Percentiles rank a stretch among this genome's conserved stretches.
These are phyloP conservation scores for Acrobasis repandana DNA, from an alignment of 2,888 invertebrate species.

Conservation along the genomic window DNA sequence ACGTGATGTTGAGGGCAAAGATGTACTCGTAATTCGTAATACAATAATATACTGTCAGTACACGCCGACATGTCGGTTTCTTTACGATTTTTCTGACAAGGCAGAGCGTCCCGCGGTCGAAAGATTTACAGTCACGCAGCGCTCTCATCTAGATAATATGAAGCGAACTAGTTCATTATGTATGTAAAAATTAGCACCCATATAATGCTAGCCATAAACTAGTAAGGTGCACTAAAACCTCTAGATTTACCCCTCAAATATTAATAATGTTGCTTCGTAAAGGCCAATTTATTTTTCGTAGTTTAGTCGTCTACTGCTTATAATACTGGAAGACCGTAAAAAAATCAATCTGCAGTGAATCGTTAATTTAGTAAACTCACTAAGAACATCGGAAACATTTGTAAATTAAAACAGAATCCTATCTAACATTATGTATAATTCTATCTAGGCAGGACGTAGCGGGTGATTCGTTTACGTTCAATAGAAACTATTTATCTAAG, in stretches of 20 bases:
- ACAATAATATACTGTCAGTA: constrained; percentile 35
- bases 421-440: constrained; percentile 42
- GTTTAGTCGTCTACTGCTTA: constrained; percentile 55
- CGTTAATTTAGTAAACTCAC: constrained; percentile 26
- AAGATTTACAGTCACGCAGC: neutral
- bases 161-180: constrained; percentile 39
- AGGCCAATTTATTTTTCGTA: constrained; percentile 44
- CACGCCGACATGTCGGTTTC: constrained; percentile 32
- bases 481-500: neutral
- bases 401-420: constrained; percentile 36
- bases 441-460: constrained; percentile 36
- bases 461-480: constrained; percentile 34
- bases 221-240: constrained; percentile 51
- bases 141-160: constrained; percentile 15
- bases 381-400: constrained; percentile 19
- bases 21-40: constrained; percentile 32
- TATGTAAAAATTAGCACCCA: constrained; percentile 68
- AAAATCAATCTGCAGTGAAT: constrained; percentile 47
- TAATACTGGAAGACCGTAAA: constrained; percentile 74
- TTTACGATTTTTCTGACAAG: neutral
- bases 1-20: constrained; percentile 28
- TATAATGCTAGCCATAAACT: constrained; percentile 66
- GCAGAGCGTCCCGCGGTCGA: neutral
- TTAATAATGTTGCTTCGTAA: constrained; percentile 37
- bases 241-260: constrained; percentile 41